A percentile compares a stretch with the other conserved stretches of the same genome.
Conservation (phyloP, 1,140 invertebrate species). For the Musca domestica region DNA sequence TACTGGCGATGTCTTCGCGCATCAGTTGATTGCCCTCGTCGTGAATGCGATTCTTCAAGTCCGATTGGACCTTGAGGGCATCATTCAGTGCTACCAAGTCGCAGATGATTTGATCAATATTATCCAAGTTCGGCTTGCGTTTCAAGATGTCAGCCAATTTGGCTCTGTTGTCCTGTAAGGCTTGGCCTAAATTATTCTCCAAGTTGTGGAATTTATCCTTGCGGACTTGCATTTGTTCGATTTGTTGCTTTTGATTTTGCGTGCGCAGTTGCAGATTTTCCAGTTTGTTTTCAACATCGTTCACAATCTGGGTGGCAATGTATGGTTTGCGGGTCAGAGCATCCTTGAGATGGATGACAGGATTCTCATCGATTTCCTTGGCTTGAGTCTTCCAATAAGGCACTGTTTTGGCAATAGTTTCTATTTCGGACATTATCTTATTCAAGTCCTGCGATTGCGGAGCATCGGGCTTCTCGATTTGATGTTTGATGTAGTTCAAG, state of each 20-base stretch:
- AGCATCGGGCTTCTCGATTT: constrained; percentile 71
- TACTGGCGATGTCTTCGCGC: constrained; percentile 76
- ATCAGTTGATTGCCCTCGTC: constrained; percentile 73
- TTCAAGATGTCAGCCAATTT: constrained; percentile 60
- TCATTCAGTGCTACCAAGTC: constrained; percentile 52
- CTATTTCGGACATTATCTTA: constrained; percentile 66
- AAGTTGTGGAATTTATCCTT: constrained; percentile 69
- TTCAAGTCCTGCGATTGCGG: constrained; percentile 65
- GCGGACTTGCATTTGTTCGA: constrained; percentile 67
- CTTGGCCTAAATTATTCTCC: constrained; percentile 64
- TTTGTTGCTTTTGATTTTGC: constrained; percentile 63
- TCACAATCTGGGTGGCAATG: constrained; percentile 67
- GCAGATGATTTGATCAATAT: constrained; percentile 54
- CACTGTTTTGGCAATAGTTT: constrained; percentile 64
- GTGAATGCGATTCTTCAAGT: constrained; percentile 62
- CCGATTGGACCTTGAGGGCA: constrained; percentile 56
- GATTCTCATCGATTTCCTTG: constrained; percentile 65
- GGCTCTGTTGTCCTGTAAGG: constrained; percentile 60
- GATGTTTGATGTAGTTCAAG: constrained; percentile 75
- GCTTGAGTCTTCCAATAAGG: constrained; percentile 68
- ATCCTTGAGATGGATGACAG: constrained; percentile 67
- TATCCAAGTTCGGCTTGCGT: constrained; percentile 41
- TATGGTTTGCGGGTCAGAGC: constrained; percentile 65
- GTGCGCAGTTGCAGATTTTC: constrained; percentile 65
- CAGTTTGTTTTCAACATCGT: constrained; percentile 69